Base-by-base conservation (phyloP, 2,797 vertebrate species). In the Hydrocynus forskahlii region DNA sequence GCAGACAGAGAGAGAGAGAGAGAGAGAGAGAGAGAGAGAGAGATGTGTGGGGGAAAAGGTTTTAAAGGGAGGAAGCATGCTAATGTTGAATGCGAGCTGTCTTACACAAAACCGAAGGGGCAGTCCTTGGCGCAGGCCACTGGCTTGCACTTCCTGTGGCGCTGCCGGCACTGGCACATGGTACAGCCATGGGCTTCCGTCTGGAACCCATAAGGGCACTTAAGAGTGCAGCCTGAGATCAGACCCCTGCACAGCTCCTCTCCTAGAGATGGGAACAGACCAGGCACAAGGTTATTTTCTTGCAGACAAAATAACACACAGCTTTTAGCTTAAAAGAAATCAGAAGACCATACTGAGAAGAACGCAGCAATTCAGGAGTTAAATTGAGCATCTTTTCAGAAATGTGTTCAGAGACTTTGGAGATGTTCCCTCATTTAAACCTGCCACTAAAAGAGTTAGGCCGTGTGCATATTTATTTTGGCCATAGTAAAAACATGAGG, bases 21-120 rank as follows among this genome's bases (percentile, higher is more conserved):
- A 66, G 60, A 17, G 54, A 60, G 50, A 48, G 52, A 48, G 19
- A 14, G 2, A 43, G 23, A 63, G 43, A 69, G 16, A 50, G 62
- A 40, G 19, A 60, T 2, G 50, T 54, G 17, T 8, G 14, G 45
- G 13, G 52, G 45, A 16, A 70, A 35, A 13, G 8, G 16, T 73
- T 77, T 35, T 23, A 9, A 68, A 14, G 16, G 25, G 35, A 78
- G 67, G n/a, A 10, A 48, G 17, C 25, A 16, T 38, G 19, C 43
- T 67, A 21, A 19, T 7, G 25, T 16, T 21, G 50, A 60, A 62
- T 16, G 7, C 23, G 25, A 10, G 62, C 23, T 55, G 14, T 87
- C 96, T 88, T 94, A 97, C 96, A 96, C 90, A 88, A 94, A 96
- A 91, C 96, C 96, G 62, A 95, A 94, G 0, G 96, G 95, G 89